Evolutionary conservation across 2,888 invertebrate species (phyloP).

Genomic region (Hyalella azteca): DNA sequence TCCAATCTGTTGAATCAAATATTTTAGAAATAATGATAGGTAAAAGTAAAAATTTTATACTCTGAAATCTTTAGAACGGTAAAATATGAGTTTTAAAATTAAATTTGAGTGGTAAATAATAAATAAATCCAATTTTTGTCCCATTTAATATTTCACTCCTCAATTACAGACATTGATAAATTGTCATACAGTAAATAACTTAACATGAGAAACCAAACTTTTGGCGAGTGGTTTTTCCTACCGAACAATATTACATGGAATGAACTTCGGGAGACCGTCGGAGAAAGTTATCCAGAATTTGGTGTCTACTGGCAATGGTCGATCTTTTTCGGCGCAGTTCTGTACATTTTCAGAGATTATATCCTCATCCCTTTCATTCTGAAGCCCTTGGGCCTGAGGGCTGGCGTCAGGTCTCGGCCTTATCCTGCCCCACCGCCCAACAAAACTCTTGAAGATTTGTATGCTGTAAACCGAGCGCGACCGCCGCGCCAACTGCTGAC

Average conservation of each 20-base stretch:
- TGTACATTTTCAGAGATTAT: not conserved
- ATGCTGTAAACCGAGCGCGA: not conserved
- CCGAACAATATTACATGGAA: not conserved
- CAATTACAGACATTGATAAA: too few species aligned
- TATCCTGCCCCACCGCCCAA: not conserved
- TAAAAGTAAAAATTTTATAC: too few species aligned
- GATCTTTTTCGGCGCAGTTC: not conserved
- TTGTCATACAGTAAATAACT: too few species aligned
- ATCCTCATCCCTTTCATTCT: not conserved
- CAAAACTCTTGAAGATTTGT: not conserved
- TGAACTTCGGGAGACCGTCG: not conserved
- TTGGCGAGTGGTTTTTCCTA: not conserved
- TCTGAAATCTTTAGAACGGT: too few species aligned
- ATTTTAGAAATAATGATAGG: too few species aligned
- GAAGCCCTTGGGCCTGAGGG: not conserved
- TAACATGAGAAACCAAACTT: not conserved
- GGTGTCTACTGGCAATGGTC: not conserved
- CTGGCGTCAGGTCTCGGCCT: not conserved
- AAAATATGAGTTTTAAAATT: too few species aligned
- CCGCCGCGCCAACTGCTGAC: not conserved
- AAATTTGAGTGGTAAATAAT: too few species aligned
- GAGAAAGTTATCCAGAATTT: not conserved
- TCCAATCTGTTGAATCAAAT: too few species aligned
- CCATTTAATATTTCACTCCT: too few species aligned
- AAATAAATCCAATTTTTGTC: too few species aligned